Percentiles rank a stretch among this genome's conserved stretches.
Conservation (phyloP, 2,888 invertebrate genomes). For the Troides oblongomaculatus region DNA sequence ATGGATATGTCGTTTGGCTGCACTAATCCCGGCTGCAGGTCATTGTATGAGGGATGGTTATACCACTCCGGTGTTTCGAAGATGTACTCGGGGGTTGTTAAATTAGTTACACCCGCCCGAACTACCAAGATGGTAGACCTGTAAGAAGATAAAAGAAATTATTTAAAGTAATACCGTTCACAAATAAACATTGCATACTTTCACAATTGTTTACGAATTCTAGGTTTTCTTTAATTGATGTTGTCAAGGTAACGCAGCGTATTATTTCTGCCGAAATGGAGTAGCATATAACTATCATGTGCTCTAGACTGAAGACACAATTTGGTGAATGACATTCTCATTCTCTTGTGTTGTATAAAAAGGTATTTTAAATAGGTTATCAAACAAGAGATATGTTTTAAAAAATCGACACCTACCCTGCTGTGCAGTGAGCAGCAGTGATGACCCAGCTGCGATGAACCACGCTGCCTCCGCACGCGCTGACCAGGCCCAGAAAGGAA, state of each 20-base stretch:
- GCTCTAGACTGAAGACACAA: too few relatives aligned
- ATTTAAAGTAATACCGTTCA: too few relatives aligned
- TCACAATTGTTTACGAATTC: too few relatives aligned
- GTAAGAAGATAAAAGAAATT: conserved; percentile 20
- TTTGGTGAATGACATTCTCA: too few relatives aligned
- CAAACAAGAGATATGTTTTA: background rate
- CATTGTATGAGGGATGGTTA: conserved; percentile 59
- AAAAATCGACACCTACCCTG: conserved; percentile 41
- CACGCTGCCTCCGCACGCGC: conserved; percentile 61
- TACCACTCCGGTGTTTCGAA: conserved; percentile 53
- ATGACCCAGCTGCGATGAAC: conserved; percentile 59
- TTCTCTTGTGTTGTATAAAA: too few relatives aligned
- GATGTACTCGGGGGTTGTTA: conserved; percentile 50
- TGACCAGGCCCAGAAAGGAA: conserved; percentile 43
- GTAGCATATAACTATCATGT: too few relatives aligned
- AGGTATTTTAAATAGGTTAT: too few relatives aligned
- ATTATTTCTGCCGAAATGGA: too few relatives aligned
- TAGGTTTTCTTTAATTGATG: too few relatives aligned
- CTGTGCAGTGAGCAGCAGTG: conserved; percentile 67
- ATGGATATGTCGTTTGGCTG: conserved; percentile 63
- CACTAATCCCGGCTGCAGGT: conserved; percentile 42
- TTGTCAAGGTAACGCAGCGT: too few relatives aligned
- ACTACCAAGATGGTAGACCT: conserved; percentile 54
- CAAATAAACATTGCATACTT: too few relatives aligned
- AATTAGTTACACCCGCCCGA: conserved; percentile 54